Evolutionary conservation across 2,113 vertebrate genomes (phyloP), one percentile per base, ranked within the genome.

Genomic region (Oryzias woworae): DNA sequence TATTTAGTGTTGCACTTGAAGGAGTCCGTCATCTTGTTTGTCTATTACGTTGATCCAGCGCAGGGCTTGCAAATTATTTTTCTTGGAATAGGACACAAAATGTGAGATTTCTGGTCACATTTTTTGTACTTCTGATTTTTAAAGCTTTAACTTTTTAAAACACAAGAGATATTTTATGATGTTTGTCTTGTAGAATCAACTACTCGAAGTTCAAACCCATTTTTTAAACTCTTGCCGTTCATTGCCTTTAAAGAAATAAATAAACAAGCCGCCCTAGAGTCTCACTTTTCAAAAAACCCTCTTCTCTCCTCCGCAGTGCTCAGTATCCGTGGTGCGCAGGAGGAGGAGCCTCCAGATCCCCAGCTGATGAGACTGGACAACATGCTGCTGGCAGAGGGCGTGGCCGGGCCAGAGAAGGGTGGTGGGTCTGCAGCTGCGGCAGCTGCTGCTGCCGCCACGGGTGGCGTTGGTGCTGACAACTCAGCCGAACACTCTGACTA

Each of bases 311-410:
- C 78, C 54, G 41, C 87, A 99, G 97, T 99, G 78, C 91, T 99
- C 89, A 99, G 97, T 90, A 99, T 99, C 85, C 94, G 97, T 17
- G 97, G 97, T 2, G 96, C 95, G 0, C 97, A 98, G 82, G 97
- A 99, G 66, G 97, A 99, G 84, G 97, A 99, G 83, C 96, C 96
- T 49, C 95, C 95, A 7, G 97, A 99, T 66, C 96, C 96, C 1
- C 97, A 99, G 89, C 94, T 99, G 81, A 99, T 99, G 97, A 92
- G 97, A 28, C 83, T 99, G 89, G 97, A 99, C 93, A 99, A 99
- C 93, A 99, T 99, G 97, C 93, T 99, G 46, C 87, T 99, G 82
- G 97, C 97, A 0, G 97, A 98, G 77, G 97, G 97, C 0, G 97
- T 98, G 65, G 96, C 97, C 0, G 97, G 97, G 15, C 97, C 97